Evolutionary conservation across 2,797 vertebrate genomes (phyloP).

Genomic region (Acanthiza pusilla): DNA sequence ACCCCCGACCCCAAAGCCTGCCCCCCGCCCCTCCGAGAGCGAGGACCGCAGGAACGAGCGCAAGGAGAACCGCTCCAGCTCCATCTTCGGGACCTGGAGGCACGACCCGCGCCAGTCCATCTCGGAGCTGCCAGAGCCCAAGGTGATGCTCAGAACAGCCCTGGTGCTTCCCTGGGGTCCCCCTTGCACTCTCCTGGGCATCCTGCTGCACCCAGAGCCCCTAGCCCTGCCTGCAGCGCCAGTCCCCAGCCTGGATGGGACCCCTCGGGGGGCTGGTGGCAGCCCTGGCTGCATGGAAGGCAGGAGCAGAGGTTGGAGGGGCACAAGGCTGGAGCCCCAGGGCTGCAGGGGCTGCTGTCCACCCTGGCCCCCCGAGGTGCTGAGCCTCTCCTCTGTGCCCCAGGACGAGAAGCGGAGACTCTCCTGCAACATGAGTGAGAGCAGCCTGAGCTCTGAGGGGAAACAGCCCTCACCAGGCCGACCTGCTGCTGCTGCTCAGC

Average conservation of each 20-base stretch:
- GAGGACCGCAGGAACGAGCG: background rate
- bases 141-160: background rate
- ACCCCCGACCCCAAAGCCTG: background rate
- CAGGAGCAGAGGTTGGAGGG: background rate
- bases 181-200: accelerated
- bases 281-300: background rate
- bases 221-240: background rate
- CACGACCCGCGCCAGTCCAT: background rate
- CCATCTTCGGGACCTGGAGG: background rate
- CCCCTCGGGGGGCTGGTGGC: background rate
- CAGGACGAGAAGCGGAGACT: background rate
- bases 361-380: accelerated
- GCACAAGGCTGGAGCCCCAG: background rate
- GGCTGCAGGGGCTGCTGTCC: background rate
- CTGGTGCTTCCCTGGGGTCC: background rate
- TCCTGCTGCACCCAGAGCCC: background rate
- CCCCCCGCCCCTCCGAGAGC: background rate
- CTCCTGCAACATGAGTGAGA: background rate
- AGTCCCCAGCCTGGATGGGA: background rate
- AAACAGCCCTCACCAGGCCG: background rate
- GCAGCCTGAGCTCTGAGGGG: background rate
- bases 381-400: background rate
- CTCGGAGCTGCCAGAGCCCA: background rate
- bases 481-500: background rate
- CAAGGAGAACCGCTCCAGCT: constrained; percentile 18